Evolutionary conservation across 2,797 vertebrate genomes (phyloP), one percentile per base, ranked within the genome.

Genomic region (Thamnophis elegans): DNA sequence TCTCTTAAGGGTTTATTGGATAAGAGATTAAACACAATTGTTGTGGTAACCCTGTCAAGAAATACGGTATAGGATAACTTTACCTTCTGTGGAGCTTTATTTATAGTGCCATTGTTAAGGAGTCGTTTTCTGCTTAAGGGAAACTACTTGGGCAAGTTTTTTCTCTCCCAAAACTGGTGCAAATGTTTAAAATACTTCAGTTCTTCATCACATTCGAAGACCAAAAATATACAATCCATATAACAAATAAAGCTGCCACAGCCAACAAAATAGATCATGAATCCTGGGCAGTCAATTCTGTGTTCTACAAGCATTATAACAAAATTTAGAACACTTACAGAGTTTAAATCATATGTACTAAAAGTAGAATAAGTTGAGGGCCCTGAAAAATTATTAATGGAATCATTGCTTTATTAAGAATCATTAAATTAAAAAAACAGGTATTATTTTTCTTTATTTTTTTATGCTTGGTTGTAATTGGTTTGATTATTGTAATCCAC

Each of bases 1-100:
- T 93, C 78, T 94, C 92, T 94, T 91, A 92, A 95, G 93, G 93
- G 96, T 95, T 95, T 96, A 95, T 96, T 96, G 92, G 92, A 90
- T 94, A 94, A 96, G 92, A 90, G 93, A 95, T 94, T 95, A 96
- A 96, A 96, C 91, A 94, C 92, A 89, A 94, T 94, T 95, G 93
- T 96, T 96, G 94, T 95, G 93, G 94, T 93, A 95, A 97, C 95
- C 94, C 95, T 92, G 65, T 91, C 93, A 60, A 93, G 56, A 90
- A 94, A 96, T 91, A 32, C 32, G 18, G 32, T 73, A 95, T 95
- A 93, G 94, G 91, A 93, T 91, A 95, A 91, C 93, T 91, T 96
- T 94, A 36, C 58, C 20, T 62, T 65, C 14, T 82, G 88, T 86
- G 90, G 93, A 88, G 82, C 89, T 96, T 94, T 95, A 90, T 94